Evolutionary conservation across 1,140 invertebrate genomes (phyloP).

Genomic region (Papilio xuthus): DNA sequence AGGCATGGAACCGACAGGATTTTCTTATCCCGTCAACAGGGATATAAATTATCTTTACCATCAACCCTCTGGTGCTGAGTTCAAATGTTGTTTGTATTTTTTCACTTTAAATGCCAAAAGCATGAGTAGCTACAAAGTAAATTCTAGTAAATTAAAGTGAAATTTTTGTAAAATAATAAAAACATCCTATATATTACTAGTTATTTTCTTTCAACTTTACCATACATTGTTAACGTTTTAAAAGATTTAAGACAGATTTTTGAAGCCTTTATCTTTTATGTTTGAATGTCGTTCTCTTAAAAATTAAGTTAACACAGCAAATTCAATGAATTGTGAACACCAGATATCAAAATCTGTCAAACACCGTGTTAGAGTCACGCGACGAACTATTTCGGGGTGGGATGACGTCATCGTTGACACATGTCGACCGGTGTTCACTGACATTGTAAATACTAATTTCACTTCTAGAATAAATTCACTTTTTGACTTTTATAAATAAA

Average conservation of each 20-base stretch:
- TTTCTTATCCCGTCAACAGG: constrained; percentile 57
- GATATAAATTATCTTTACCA: constrained; percentile 56
- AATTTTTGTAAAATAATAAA: too few relatives aligned
- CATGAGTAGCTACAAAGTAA: too few relatives aligned
- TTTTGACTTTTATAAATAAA: too few relatives aligned
- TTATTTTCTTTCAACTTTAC: too few relatives aligned
- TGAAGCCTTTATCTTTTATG: too few relatives aligned
- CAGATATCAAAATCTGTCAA: background rate
- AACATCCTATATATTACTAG: too few relatives aligned
- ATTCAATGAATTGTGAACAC: background rate
- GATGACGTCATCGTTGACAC: constrained; percentile 1
- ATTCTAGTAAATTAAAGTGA: too few relatives aligned
- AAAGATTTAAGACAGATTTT: too few relatives aligned
- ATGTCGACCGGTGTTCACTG: background rate
- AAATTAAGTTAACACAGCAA: background rate
- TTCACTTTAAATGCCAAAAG: constrained; percentile 40
- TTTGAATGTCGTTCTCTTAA: background rate
- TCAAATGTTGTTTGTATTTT: constrained; percentile 55
- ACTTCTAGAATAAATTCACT: background rate
- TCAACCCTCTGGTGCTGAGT: constrained; percentile 55
- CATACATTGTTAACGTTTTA: too few relatives aligned
- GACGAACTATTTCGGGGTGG: background rate
- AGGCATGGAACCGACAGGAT: constrained; percentile 45
- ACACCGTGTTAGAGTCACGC: constrained; percentile 9
- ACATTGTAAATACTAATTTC: background rate